A percentile compares a stretch with the other conserved stretches of the same genome.
Conservation (phyloP, 92 coral and sea anemone species). For the Actinernus sp. region DNA sequence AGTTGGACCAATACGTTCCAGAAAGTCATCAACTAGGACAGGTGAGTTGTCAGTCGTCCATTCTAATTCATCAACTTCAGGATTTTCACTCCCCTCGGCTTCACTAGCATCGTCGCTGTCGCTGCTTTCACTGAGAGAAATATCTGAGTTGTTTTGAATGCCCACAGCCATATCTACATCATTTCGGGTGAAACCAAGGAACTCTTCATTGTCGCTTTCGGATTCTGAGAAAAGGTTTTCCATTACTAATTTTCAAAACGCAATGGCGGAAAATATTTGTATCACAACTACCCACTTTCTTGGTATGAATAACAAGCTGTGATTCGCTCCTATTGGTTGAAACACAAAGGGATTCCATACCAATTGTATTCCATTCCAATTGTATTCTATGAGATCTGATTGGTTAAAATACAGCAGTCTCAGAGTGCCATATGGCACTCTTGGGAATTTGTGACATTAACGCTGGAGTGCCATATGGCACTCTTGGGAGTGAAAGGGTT, state of each 20-base stretch:
- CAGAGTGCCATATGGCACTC: slow-evolving; percentile 66
- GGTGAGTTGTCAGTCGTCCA: slow-evolving; percentile 11
- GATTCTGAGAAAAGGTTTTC: slow-evolving; percentile 5
- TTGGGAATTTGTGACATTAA: slow-evolving; percentile 36
- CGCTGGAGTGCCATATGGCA: slow-evolving; percentile 59
- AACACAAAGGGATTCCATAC: no score
- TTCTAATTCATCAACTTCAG: no score
- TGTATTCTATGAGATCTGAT: slow-evolving; percentile 39
- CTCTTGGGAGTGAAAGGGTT: no score
- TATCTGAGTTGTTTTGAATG: slow-evolving; percentile 40
- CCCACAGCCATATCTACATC: slow-evolving; percentile 34
- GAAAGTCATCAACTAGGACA: no score
- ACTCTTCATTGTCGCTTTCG: slow-evolving; percentile 27
- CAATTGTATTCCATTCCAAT: no score
- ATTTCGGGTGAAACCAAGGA: slow-evolving; percentile 21
- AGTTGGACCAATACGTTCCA: not conserved
- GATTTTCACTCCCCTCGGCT: slow-evolving; percentile 20
- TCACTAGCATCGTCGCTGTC: slow-evolving; percentile 32
- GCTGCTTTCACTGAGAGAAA: slow-evolving; percentile 28
- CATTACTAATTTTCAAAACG: not conserved
- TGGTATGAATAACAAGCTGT: slow-evolving; percentile 15
- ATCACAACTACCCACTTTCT: slow-evolving; percentile 3
- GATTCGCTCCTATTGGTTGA: slow-evolving; percentile 33
- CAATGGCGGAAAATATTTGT: slow-evolving; percentile 19
- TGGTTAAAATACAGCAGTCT: slow-evolving; percentile 59